These are phyloP conservation scores for Carterocephalus palaemon DNA, from an alignment of 2,888 invertebrate genomes.

Conservation along the genomic window DNA sequence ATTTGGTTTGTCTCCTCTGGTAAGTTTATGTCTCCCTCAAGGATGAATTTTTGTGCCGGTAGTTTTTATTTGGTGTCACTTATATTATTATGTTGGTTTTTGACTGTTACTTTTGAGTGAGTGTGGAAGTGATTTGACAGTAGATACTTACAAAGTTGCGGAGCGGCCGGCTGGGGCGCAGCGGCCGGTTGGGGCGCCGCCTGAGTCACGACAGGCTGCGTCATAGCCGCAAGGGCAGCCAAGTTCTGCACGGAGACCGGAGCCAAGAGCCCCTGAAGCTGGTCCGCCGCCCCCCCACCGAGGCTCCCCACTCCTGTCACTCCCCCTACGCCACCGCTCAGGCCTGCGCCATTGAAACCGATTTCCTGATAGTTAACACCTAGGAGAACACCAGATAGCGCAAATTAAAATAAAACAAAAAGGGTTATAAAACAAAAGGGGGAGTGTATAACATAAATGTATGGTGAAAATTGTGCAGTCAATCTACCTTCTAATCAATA, in stretches of 20 bases:
- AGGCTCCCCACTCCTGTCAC: conserved; percentile 75
- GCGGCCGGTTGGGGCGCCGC: conserved; percentile 68
- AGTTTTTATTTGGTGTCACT: no score
- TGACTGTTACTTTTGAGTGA: not conserved
- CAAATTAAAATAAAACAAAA: conserved; percentile 31
- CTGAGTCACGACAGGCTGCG: conserved; percentile 79
- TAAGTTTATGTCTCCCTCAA: no score
- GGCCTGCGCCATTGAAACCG: conserved; percentile 76
- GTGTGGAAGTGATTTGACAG: not conserved
- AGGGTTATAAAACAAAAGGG: conserved; percentile 25
- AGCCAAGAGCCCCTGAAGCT: conserved; percentile 89
- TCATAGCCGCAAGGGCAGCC: conserved; percentile 92
- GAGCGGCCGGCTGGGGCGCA: conserved; percentile 54
- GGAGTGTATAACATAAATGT: conserved; percentile 24
- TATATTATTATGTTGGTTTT: not conserved
- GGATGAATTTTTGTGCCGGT: no score
- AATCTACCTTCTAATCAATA: no score
- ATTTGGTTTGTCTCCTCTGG: no score
- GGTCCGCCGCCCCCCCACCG: conserved; percentile 87
- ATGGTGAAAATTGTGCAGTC: conserved; percentile 10
- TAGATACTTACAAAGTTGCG: conserved; percentile 66
- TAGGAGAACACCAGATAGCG: conserved; percentile 41
- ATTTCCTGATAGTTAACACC: conserved; percentile 77
- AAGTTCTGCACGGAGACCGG: conserved; percentile 95
- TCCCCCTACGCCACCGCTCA: conserved; percentile 58